phyloP scores from a whole-genome alignment of 2,113 vertebrate genomes.

The Amazona guildingii region DNA sequence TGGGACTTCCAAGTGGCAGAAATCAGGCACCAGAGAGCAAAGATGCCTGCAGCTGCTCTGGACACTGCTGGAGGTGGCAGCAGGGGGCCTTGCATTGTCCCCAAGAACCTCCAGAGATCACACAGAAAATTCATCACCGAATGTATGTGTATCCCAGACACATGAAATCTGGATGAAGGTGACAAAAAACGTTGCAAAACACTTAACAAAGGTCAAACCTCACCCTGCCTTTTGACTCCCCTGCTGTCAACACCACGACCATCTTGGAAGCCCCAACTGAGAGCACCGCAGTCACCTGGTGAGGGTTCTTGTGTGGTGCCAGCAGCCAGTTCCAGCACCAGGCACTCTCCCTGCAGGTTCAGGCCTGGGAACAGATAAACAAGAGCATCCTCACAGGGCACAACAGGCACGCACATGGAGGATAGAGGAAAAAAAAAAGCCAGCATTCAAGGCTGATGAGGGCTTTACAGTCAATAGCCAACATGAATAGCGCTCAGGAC shows the following conservation, averaged over 20 bases:
- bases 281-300: neutral
- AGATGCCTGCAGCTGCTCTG: neutral
- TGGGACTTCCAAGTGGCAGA: neutral
- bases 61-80: neutral
- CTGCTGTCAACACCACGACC: fast-evolving
- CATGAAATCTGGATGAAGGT: neutral
- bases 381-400: neutral
- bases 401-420: fast-evolving
- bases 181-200: neutral
- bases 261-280: fast-evolving
- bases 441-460: neutral
- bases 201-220: neutral
- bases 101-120: neutral
- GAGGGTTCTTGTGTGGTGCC: neutral
- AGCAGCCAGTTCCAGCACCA: neutral
- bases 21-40: neutral
- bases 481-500: fast-evolving
- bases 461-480: neutral
- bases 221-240: neutral
- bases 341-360: neutral
- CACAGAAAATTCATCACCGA: neutral
- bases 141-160: fast-evolving
- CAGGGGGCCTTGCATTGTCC: neutral
- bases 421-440: neutral
- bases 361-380: neutral